Percentiles rank a stretch among this genome's conserved stretches.
phyloP scores from a whole-genome alignment of 2,888 invertebrate species.

The Embidobia sp. region DNA sequence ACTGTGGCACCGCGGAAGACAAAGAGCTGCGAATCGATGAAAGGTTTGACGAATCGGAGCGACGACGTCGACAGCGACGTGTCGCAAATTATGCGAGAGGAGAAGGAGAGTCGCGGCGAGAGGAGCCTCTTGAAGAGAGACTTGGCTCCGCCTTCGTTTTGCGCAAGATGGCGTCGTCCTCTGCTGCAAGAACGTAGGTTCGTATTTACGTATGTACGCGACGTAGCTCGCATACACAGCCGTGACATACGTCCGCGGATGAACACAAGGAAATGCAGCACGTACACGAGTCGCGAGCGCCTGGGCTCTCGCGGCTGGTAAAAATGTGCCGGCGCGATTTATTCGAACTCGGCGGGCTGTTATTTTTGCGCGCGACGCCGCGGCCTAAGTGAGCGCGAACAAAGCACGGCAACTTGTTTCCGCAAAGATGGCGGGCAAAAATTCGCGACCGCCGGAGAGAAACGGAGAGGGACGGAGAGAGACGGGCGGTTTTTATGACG shows the following conservation, averaged over 20 bases:
- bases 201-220: constrained; percentile 34
- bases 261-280: constrained; percentile 12
- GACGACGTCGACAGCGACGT: constrained; percentile 18
- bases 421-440: too few relatives aligned
- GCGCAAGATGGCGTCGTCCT: constrained; percentile 80
- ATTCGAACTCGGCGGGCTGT: too few relatives aligned
- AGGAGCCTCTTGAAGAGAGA: constrained; percentile 70
- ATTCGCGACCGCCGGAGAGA: too few relatives aligned
- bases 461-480: too few relatives aligned
- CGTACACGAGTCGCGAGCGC: too few relatives aligned
- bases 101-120: constrained; percentile 65
- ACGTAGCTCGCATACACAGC: constrained; percentile 24
- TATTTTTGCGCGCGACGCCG: too few relatives aligned
- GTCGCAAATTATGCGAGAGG: constrained; percentile 55
- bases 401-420: too few relatives aligned
- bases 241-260: constrained; percentile 8
- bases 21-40: constrained; percentile 11
- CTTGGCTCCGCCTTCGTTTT: constrained; percentile 81
- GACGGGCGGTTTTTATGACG: too few relatives aligned
- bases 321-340: too few relatives aligned
- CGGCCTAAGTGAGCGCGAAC: too few relatives aligned
- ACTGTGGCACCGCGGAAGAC: not conserved
- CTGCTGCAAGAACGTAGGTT: constrained; percentile 50
- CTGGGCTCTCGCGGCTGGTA: too few relatives aligned
- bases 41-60: constrained; percentile 39